Evolutionary conservation across 2,797 vertebrate genomes (phyloP).

Genomic region (Neostethus bicornis): DNA sequence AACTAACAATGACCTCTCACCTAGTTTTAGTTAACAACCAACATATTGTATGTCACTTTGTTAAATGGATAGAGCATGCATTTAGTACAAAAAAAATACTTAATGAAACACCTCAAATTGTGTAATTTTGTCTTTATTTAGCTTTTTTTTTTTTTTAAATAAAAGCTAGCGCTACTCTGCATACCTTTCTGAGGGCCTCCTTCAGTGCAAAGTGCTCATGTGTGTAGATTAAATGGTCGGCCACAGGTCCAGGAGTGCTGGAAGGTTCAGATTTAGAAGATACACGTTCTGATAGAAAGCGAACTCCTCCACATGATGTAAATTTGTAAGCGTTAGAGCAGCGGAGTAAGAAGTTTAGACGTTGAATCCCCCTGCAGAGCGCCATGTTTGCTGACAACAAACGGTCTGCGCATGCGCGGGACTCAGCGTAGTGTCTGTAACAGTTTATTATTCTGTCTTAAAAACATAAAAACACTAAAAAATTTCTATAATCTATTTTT

Average conservation of each 20-base stretch:
- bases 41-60: background rate
- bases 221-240: slow-evolving; percentile 66
- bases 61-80: background rate
- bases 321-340: slow-evolving; percentile 30
- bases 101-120: background rate
- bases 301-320: slow-evolving; percentile 30
- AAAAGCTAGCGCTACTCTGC: slow-evolving; percentile 31
- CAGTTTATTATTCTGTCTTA: no score
- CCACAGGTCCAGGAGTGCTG: slow-evolving; percentile 14
- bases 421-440: no score
- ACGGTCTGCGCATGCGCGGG: slow-evolving; percentile 66
- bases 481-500: no score
- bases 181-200: slow-evolving; percentile 81
- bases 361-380: slow-evolving; percentile 28
- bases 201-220: slow-evolving; percentile 76
- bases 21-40: slow-evolving; percentile 36
- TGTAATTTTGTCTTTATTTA: background rate
- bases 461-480: no score
- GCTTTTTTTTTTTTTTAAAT: background rate
- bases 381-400: slow-evolving; percentile 62
- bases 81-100: background rate
- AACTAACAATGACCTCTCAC: slow-evolving; percentile 50
- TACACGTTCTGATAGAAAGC: slow-evolving; percentile 59
- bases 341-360: slow-evolving; percentile 16
- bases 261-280: slow-evolving; percentile 55